Evolutionary conservation across 2,797 vertebrate species (phyloP), one percentile per base, ranked within the genome.

Genomic region (Pristis pectinata): DNA sequence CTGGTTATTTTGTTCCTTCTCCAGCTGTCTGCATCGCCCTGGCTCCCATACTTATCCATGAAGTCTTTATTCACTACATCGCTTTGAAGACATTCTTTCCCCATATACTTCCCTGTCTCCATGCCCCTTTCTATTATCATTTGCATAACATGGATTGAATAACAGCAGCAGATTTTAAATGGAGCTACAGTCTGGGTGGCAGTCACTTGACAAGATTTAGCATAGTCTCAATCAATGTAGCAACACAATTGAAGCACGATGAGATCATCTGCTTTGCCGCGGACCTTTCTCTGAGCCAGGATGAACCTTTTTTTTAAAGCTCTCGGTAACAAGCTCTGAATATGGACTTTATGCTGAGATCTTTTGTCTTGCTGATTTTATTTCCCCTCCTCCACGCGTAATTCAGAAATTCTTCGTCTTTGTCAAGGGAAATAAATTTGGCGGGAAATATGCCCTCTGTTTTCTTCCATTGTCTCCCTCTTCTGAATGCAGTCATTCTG

Each of bases 121-220:
- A 22, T 76, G 92, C 70, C 92, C 92, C 92, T 94, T n/a, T 76
- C 92, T 53, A 49, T 94, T 94, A 76, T 94, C 70, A 76, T 44
- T 94, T 49, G 92, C 92, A 34, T 56, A 94, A 76, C 92, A 94
- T 94, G 70, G 70, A 15, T 53, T 94, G 70, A 76, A 94, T 76
- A 94, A 94, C 70, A 34, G 92, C 92, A 76, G 92, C 72, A 53
- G 92, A 56, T 74, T 76, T 74, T 76, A 74, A 76, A 94, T 53
- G 70, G 92, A 94, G 70, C 92, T 94, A 94, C 92, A 56, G 70
- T 53, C 92, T 94, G 92, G 92, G 92, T 94, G 92, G 92, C 92
- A 94, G 44, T 76, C 92, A 94, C 92, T 94, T 94, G 92, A 94
- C 41, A 76, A n/a, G 92, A 76, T 94, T 94, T 76, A 53, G 70